A percentile compares a stretch with the other conserved stretches of the same genome.
These are phyloP conservation scores for Coturnix japonica DNA, from an alignment of 2,113 vertebrate genomes.

Conservation along the genomic window DNA sequence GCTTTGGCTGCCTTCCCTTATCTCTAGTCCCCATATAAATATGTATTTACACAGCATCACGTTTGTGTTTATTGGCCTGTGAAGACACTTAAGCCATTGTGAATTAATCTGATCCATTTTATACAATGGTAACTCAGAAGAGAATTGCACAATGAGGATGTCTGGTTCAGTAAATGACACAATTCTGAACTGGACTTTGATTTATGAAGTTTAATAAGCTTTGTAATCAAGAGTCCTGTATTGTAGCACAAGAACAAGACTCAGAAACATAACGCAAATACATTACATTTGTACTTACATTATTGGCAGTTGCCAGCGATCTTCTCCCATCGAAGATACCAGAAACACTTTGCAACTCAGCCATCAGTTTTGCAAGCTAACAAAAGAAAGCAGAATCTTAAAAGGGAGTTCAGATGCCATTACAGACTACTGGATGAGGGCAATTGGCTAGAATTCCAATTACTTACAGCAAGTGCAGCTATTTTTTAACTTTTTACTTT, in stretches of 20 bases:
- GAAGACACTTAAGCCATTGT: not conserved
- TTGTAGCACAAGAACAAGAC: not conserved
- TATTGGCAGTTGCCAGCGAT: conserved; percentile 69
- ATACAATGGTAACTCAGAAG: not conserved
- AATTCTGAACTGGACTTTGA: not conserved
- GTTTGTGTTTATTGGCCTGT: not conserved
- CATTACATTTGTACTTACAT: conserved; percentile 74
- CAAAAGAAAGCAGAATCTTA: conserved; percentile 30
- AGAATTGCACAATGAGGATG: not conserved
- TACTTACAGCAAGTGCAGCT: not conserved
- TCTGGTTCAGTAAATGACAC: not conserved
- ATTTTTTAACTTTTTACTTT: not conserved
- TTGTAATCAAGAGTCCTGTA: not conserved
- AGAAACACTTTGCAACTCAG: conserved; percentile 90
- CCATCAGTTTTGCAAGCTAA: conserved; percentile 96
- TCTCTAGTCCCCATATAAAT: not conserved
- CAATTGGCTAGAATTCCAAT: conserved; percentile 38
- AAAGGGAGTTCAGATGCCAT: conserved; percentile 7
- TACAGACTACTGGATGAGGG: conserved; percentile 3
- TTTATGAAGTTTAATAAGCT: not conserved
- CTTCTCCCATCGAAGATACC: conserved; percentile 81
- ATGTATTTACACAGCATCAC: not conserved
- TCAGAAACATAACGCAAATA: not conserved
- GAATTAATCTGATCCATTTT: not conserved
- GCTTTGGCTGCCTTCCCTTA: not conserved